Conservation (phyloP, 2,113 vertebrate genomes). For the Bagarius yarrelli region DNA sequence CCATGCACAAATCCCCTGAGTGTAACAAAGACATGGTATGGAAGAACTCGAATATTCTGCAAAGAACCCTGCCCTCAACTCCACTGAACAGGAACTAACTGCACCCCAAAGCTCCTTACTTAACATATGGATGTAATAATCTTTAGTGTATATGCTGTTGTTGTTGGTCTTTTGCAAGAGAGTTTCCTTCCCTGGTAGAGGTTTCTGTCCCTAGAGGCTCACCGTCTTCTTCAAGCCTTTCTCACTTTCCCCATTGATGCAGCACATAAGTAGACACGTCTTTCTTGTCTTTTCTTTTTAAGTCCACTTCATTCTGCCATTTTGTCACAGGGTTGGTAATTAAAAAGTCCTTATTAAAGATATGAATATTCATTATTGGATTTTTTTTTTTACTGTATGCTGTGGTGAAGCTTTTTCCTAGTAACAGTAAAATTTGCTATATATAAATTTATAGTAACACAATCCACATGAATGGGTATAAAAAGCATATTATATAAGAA, state of each 20-base stretch:
- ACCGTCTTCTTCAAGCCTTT: neutral
- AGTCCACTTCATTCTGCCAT: neutral
- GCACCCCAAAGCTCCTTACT: too few species aligned
- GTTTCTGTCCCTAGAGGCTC: neutral
- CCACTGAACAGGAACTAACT: too few species aligned
- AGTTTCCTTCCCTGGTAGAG: neutral
- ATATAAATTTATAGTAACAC: neutral
- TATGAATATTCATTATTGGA: neutral
- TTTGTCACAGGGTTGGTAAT: constrained; percentile 1
- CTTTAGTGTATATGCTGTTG: too few species aligned
- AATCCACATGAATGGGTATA: neutral
- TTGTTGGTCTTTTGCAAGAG: too few species aligned
- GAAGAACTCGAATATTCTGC: too few species aligned
- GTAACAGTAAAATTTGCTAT: neutral
- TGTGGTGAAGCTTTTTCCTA: neutral
- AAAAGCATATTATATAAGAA: neutral
- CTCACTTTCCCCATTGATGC: neutral
- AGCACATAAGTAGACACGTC: constrained; percentile 10
- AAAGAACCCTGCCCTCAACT: too few species aligned
- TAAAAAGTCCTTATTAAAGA: neutral
- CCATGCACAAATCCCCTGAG: too few species aligned
- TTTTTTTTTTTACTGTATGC: neutral
- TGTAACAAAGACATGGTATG: too few species aligned
- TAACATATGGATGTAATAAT: too few species aligned
- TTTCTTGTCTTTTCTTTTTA: constrained; percentile 2